These are phyloP conservation scores for Dioctria linearis DNA, from an alignment of 2,888 invertebrate genomes.

Conservation along the genomic window DNA sequence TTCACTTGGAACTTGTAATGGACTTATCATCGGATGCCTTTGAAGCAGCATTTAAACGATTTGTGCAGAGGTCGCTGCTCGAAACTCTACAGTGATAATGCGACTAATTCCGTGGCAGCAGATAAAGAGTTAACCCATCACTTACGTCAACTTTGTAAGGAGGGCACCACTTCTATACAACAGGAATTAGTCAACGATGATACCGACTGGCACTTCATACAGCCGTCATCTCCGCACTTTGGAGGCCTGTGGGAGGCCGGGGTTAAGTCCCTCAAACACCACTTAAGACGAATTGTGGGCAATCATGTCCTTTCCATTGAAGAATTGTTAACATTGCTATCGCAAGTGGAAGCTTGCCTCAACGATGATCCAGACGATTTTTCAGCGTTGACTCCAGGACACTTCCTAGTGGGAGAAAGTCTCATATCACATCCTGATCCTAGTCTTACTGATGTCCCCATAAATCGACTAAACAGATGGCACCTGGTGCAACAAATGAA, in stretches of 20 bases:
- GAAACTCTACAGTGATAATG: not conserved
- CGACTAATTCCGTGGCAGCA: not conserved
- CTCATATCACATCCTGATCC: not conserved
- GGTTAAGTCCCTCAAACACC: slow-evolving; percentile 33
- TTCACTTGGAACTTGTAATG: slow-evolving; percentile 2
- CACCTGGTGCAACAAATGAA: too few relatives aligned
- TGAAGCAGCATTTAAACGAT: not conserved
- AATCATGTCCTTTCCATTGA: slow-evolving; percentile 1
- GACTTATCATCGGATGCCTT: not conserved
- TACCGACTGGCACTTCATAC: slow-evolving; percentile 63
- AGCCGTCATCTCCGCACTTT: slow-evolving; percentile 62
- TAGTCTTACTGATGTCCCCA: too few relatives aligned
- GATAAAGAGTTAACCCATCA: not conserved
- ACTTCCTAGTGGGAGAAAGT: not conserved
- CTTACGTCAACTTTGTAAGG: not conserved
- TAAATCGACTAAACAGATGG: too few relatives aligned
- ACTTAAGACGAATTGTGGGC: not conserved
- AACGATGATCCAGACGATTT: slow-evolving; percentile 6
- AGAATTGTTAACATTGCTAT: slow-evolving; percentile 21
- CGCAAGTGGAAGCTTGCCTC: slow-evolving; percentile 19
- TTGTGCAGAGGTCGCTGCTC: not conserved
- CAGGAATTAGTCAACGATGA: not conserved
- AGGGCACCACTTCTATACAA: not conserved
- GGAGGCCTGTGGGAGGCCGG: slow-evolving; percentile 59
- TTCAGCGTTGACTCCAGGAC: slow-evolving; percentile 5